Percentiles rank a stretch among this genome's conserved stretches.
phyloP scores from a whole-genome alignment of 1,140 invertebrate species.

The Drosophila rufa region DNA sequence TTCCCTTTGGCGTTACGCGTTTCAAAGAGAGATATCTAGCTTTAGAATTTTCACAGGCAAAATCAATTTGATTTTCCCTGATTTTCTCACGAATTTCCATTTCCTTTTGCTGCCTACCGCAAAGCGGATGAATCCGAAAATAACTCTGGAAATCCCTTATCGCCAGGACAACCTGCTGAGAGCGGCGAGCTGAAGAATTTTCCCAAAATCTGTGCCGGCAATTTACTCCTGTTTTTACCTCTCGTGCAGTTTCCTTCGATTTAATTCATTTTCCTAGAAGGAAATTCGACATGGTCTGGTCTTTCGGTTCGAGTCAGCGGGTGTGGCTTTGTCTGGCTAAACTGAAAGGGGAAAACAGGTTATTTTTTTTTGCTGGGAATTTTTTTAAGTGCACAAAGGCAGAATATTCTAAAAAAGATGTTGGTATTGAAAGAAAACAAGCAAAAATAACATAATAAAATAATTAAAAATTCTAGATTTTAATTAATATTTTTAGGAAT shows the following conservation, averaged over 20 bases:
- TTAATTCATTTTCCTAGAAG: conserved; percentile 32
- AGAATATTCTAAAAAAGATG: not conserved
- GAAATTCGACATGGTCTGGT: conserved; percentile 23
- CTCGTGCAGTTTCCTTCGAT: conserved; percentile 12
- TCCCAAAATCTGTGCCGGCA: conserved; percentile 2
- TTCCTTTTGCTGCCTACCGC: conserved; percentile 3
- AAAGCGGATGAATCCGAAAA: not conserved
- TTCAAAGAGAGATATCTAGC: conserved; percentile 3
- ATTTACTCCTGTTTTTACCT: conserved; percentile 8
- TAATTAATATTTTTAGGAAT: not conserved
- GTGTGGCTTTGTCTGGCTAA: conserved; percentile 16
- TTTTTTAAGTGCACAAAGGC: not conserved
- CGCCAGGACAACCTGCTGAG: conserved; percentile 38
- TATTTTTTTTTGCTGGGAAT: not conserved
- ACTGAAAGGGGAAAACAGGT: conserved; percentile 18
- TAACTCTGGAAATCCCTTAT: conserved; percentile 7
- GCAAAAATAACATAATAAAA: not conserved
- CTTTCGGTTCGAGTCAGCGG: not conserved
- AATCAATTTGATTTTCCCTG: not conserved
- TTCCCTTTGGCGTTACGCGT: not conserved
- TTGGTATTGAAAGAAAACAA: not conserved
- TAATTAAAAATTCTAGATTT: no score
- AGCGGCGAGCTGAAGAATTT: conserved; percentile 1
- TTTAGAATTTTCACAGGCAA: not conserved
- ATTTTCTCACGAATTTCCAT: not conserved